A percentile compares a stretch with the other conserved stretches of the same genome.
phyloP scores from a whole-genome alignment of 2,888 invertebrate genomes.

The Lobophora halterata region DNA sequence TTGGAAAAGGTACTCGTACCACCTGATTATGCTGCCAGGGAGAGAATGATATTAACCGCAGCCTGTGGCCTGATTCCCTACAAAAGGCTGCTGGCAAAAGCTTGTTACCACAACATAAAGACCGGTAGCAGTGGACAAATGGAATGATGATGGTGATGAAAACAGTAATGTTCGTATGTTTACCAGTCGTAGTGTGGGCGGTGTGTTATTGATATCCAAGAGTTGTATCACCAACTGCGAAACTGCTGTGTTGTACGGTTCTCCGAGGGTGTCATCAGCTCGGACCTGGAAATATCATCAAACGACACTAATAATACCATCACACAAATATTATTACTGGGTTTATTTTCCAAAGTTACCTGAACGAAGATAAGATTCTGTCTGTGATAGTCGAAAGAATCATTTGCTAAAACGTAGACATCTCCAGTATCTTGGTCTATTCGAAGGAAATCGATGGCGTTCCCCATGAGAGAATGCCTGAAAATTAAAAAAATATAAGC shows the following conservation, averaged over 20 bases:
- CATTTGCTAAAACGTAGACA: slow-evolving; percentile 74
- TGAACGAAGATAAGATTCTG: slow-evolving; percentile 78
- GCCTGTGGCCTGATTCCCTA: no score
- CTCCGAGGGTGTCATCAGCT: slow-evolving; percentile 71
- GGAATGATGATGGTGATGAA: no score
- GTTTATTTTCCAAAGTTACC: slow-evolving; percentile 41
- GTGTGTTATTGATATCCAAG: slow-evolving; percentile 86
- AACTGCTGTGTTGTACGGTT: slow-evolving; percentile 68
- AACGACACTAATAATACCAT: slow-evolving; percentile 1
- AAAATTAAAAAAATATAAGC: no score
- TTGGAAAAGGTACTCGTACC: no score
- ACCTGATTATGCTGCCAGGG: no score
- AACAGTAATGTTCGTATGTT: slow-evolving; percentile 39
- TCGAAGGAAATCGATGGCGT: slow-evolving; percentile 55
- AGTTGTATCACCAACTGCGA: slow-evolving; percentile 82
- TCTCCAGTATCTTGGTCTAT: slow-evolving; percentile 80
- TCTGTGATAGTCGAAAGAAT: slow-evolving; percentile 83
- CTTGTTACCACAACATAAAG: no score
- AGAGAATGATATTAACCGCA: no score
- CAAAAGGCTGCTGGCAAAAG: no score
- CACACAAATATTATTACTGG: background rate
- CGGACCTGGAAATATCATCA: slow-evolving; percentile 44
- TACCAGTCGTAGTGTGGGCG: slow-evolving; percentile 83
- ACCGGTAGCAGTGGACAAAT: no score
- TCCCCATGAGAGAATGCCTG: slow-evolving; percentile 80